A percentile compares a stretch with the other conserved stretches of the same genome.
Evolutionary conservation across 1,140 invertebrate genomes (phyloP).

Genomic region (Orussus abietinus): DNA sequence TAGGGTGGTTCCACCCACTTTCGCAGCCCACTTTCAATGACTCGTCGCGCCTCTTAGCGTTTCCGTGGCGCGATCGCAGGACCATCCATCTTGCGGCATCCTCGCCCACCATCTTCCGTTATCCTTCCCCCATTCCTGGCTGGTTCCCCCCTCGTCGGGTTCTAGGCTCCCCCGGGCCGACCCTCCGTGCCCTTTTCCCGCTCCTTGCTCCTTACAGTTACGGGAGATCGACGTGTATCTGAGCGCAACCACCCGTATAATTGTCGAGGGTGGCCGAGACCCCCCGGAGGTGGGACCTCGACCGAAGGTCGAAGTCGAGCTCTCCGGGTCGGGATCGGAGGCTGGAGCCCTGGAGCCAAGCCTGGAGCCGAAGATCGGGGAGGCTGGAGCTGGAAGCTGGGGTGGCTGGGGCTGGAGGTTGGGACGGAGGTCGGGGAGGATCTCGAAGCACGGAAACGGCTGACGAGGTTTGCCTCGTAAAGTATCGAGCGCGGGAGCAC

Average conservation of each 20-base stretch:
- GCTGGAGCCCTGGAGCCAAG: not conserved
- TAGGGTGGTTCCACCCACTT: constrained; percentile 22
- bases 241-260: constrained; percentile 50
- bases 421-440: constrained; percentile 9
- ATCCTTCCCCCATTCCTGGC: constrained; percentile 11
- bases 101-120: not conserved
- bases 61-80: constrained; percentile 29
- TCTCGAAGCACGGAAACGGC: constrained; percentile 35
- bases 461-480: constrained; percentile 32
- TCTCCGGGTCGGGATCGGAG: not conserved
- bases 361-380: constrained; percentile 4
- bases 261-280: constrained; percentile 33
- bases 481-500: constrained; percentile 30
- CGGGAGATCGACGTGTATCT: constrained; percentile 48
- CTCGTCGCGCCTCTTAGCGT: constrained; percentile 46
- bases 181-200: constrained; percentile 13
- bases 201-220: constrained; percentile 39
- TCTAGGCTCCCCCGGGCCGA: constrained; percentile 2
- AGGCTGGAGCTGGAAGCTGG: constrained; percentile 28
- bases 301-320: constrained; percentile 3
- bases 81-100: constrained; percentile 39
- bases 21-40: constrained; percentile 46
- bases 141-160: constrained; percentile 4
- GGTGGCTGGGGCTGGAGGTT: constrained; percentile 24
- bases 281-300: constrained; percentile 1